Evolutionary conservation across 2,113 vertebrate genomes (phyloP).

Genomic region (Setophaga coronata): DNA sequence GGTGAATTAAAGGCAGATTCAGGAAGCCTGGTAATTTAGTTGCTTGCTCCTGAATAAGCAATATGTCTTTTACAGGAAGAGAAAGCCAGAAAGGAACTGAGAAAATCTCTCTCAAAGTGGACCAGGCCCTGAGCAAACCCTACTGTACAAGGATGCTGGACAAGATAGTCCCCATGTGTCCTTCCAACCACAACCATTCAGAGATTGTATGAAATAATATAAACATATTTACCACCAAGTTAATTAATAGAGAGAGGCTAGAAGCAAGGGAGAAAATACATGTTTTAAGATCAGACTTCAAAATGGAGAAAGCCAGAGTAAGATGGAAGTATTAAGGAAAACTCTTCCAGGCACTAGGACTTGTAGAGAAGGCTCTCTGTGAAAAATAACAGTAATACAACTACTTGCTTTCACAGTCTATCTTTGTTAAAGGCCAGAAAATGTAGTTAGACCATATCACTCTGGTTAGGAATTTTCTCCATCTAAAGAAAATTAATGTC

Average conservation of each 20-base stretch:
- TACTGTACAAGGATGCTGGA: background rate
- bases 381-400: conserved; percentile 28
- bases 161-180: background rate
- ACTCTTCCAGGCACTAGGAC: background rate
- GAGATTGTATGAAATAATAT: background rate
- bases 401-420: background rate
- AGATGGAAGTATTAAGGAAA: background rate
- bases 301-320: background rate
- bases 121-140: background rate
- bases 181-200: background rate
- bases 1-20: background rate
- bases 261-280: background rate
- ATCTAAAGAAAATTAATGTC: conserved; percentile 14
- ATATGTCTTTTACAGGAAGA: background rate
- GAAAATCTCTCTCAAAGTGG: background rate
- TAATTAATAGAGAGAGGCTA: background rate
- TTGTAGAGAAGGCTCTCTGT: background rate
- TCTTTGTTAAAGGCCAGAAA: background rate
- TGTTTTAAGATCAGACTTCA: background rate
- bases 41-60: background rate
- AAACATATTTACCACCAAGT: background rate
- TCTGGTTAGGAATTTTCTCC: background rate
- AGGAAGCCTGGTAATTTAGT: background rate
- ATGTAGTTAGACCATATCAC: background rate
- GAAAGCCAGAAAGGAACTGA: background rate